Evolutionary conservation across 2,888 invertebrate species (phyloP).

Genomic region (Agrenia bidenticulata): DNA sequence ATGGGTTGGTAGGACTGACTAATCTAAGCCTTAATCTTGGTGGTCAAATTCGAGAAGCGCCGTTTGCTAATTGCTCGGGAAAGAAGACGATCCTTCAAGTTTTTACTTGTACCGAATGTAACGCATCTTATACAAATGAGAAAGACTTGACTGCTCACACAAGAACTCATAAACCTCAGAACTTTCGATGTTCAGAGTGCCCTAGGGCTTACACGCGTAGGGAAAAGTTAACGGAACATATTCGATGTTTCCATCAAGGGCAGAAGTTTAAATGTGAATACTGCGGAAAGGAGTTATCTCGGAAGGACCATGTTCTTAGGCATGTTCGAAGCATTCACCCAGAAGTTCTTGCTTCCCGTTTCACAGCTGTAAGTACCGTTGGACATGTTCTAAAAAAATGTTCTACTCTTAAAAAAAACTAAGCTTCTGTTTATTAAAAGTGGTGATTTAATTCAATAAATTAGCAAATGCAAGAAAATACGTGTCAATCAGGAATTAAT

Average conservation of each 20-base stretch:
- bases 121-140: slow-evolving; percentile 40
- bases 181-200: slow-evolving; percentile 47
- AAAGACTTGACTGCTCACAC: slow-evolving; percentile 42
- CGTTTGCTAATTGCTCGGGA: slow-evolving; percentile 3
- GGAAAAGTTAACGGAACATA: slow-evolving; percentile 49
- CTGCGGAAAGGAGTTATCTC: slow-evolving; percentile 39
- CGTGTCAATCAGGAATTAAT: neutral
- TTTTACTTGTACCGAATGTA: slow-evolving; percentile 31
- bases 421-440: neutral
- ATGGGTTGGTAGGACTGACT: slow-evolving; percentile 16
- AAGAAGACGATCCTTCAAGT: neutral
- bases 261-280: slow-evolving; percentile 49
- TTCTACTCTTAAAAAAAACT: no score
- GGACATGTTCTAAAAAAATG: no score
- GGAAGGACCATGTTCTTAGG: slow-evolving; percentile 31
- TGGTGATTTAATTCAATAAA: neutral
- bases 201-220: slow-evolving; percentile 46
- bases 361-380: slow-evolving; percentile 39
- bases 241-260: slow-evolving; percentile 50
- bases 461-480: slow-evolving; percentile 4
- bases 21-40: slow-evolving; percentile 22
- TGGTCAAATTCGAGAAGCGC: slow-evolving; percentile 9
- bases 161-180: slow-evolving; percentile 46
- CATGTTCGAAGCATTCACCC: slow-evolving; percentile 49
- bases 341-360: slow-evolving; percentile 44